Percentiles rank a stretch among this genome's conserved stretches.
Conservation (phyloP, 2,888 invertebrate species). For the Ommatoiulus sabulosus region DNA sequence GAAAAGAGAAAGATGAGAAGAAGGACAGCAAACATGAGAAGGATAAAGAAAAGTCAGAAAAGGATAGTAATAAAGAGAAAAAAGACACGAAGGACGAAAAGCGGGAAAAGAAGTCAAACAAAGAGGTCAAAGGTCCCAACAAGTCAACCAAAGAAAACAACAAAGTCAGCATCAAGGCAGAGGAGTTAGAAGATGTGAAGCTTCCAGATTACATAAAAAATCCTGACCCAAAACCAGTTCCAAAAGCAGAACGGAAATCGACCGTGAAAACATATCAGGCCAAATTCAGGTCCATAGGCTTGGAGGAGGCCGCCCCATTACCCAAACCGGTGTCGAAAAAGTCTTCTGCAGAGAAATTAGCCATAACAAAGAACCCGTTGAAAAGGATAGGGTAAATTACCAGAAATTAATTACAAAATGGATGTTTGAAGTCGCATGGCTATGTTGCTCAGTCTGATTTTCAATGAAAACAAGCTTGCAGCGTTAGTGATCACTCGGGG, state of each 20-base stretch:
- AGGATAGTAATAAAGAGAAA: conserved; percentile 58
- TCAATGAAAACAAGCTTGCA: no score
- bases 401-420: not conserved
- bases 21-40: conserved; percentile 60
- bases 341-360: conserved; percentile 10
- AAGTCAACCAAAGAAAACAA: conserved; percentile 66
- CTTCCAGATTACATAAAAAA: conserved; percentile 59
- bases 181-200: conserved; percentile 60
- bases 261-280: conserved; percentile 93
- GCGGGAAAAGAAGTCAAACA: conserved; percentile 67
- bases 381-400: conserved; percentile 61
- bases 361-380: conserved; percentile 54
- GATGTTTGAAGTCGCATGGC: not conserved
- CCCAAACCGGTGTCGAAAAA: conserved; percentile 68
- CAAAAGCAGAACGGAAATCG: conserved; percentile 75
- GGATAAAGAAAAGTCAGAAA: conserved; percentile 55
- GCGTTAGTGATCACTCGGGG: no score
- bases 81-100: conserved; percentile 63
- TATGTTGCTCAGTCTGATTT: no score
- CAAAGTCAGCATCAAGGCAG: conserved; percentile 61
- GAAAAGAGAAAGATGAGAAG: conserved; percentile 59
- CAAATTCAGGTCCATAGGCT: conserved; percentile 90
- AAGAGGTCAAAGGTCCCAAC: conserved; percentile 66
- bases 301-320: conserved; percentile 76
- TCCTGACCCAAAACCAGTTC: conserved; percentile 62